phyloP scores from a whole-genome alignment of 2,113 vertebrate species.

The Ivindomyrus marchei region DNA sequence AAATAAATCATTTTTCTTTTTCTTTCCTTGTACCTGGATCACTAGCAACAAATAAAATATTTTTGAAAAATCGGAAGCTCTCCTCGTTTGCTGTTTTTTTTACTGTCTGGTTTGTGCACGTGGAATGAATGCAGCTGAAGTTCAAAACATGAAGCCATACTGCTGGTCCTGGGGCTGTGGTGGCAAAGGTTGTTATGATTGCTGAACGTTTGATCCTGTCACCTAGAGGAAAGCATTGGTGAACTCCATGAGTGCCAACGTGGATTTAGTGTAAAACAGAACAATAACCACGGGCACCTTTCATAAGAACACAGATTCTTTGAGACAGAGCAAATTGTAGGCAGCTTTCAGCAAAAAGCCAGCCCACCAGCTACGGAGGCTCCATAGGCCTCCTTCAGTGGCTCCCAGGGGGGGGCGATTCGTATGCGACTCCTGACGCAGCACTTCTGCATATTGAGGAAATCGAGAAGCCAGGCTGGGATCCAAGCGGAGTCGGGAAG shows the following conservation, averaged over 20 bases:
- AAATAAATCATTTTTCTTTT: constrained; percentile 56
- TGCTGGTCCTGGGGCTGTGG: background rate
- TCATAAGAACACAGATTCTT: background rate
- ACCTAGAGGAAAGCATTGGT: background rate
- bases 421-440: background rate
- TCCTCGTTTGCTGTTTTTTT: background rate
- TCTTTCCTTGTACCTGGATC: constrained; percentile 63
- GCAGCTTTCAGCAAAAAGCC: background rate
- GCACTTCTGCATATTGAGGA: background rate
- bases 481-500: background rate
- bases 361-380: background rate
- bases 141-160: background rate
- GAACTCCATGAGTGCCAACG: background rate
- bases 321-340: background rate
- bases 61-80: constrained; percentile 59
- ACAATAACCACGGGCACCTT: background rate
- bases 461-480: background rate
- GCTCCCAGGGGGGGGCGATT: background rate
- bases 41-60: constrained; percentile 64
- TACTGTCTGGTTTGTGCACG: background rate
- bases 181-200: background rate
- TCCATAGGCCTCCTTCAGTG: background rate
- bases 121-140: background rate
- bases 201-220: background rate
- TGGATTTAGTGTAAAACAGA: background rate